Evolutionary conservation across 2,888 invertebrate genomes (phyloP), one percentile per base, ranked within the genome.

Genomic region (Drosophila borborema): DNA sequence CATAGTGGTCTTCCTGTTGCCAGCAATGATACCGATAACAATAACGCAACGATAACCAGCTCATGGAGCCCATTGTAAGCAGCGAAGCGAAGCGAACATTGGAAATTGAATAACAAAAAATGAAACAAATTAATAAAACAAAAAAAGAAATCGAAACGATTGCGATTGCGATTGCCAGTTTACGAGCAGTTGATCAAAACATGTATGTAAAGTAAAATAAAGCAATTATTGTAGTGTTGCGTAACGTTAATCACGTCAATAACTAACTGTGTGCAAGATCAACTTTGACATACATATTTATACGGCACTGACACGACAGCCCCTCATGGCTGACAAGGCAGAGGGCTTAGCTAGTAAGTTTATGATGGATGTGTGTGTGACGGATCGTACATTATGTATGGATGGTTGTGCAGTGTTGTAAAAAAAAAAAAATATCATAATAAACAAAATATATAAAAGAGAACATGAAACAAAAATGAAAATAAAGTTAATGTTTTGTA

Each of bases 171-270:
- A 82, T 72, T 74, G 74, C 70, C 68, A 82, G 72, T 85, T 80
- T 80, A 77, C 86, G 91, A 91, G 91, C 91, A 91, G 84, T 89
- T 91, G 92, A 92, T 91, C 91, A 92, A 91, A 91, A 91, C 89
- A 83, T 84, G 91, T 80, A 75, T 89, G 84, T 86, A 85, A 77
- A 74, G 70, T 74, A 82, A 82, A 71, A 54, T 54, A 55, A 59
- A 40, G 45, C 23, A 49, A 67, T 55, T 61, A 70, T 59, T 65
- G 69, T 84, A 82, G 80, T 83, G 88, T 79, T 85, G 88, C 75
- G 67, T 69, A 80, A 86, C 87, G 64, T 48, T 55, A 54, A 31
- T 20, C 58, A 69, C 54, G 63, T 64, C 49, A 28, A 54, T 18
- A 56, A 66, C 58, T 18, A 56, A 66, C 58, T 48, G 64, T 61